Evolutionary conservation across 2,113 vertebrate species (phyloP).

Genomic region (Cebidichthys violaceus): DNA sequence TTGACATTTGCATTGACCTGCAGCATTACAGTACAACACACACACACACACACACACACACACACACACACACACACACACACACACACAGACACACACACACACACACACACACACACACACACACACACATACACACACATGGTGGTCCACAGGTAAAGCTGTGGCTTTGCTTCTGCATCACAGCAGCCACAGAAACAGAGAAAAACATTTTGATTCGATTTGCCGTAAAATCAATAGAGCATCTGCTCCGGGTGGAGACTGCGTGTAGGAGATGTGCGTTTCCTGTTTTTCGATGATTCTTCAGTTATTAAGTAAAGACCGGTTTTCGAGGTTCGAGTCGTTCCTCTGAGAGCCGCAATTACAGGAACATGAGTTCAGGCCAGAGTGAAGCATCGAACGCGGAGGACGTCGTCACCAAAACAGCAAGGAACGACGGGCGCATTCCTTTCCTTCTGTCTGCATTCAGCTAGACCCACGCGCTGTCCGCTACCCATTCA

Average conservation of each 20-base stretch:
- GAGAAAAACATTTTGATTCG: neutral
- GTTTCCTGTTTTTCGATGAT: neutral
- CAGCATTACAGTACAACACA: neutral
- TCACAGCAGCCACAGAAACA: neutral
- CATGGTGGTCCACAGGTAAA: neutral
- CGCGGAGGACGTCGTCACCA: neutral
- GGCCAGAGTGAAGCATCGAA: conserved; percentile 17
- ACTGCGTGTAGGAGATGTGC: neutral
- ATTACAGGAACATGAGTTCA: conserved; percentile 27
- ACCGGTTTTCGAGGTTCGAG: conserved; percentile 11
- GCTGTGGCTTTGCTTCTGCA: neutral
- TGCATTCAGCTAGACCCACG: conserved; percentile 6
- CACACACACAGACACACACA: neutral
- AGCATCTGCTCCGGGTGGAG: neutral
- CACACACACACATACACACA: neutral
- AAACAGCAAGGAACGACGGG: neutral
- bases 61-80: neutral
- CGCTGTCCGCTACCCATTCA: conserved; percentile 5
- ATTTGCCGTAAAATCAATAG: neutral
- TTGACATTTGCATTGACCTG: neutral
- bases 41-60: neutral
- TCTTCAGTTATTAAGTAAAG: neutral
- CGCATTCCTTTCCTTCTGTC: neutral
- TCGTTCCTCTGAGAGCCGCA: conserved; percentile 23
- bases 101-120: neutral